Evolutionary conservation across 2,797 vertebrate genomes (phyloP), one percentile per base, ranked within the genome.

Genomic region (Etheostoma nigrum): DNA sequence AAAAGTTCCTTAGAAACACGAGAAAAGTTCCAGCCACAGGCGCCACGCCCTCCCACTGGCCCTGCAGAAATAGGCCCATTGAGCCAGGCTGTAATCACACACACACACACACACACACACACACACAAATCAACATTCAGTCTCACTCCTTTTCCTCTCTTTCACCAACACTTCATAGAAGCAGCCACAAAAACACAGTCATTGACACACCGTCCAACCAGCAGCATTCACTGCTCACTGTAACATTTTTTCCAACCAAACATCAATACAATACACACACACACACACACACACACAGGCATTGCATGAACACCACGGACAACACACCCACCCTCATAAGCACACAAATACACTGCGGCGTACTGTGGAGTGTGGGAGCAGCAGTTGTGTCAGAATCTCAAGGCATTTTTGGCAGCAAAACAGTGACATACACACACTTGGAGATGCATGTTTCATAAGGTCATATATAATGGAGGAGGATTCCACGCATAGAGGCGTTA

Each of bases 1-100:
- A 94, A 95, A 95, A 95, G 95, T 96, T 95, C 91, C 95, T 95
- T 95, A 94, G 95, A 92, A 95, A 96, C 95, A 92, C 79, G 70
- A 94, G 94, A 95, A 94, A 95, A 95, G 94, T 95, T 93, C 90
- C 92, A 94, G 91, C 93, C 91, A 91, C 94, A 93, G 93, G 93
- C 92, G 61, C 92, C 92, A 94, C 93, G 87, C 93, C 91, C 91
- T 91, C 94, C 94, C 91, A 92, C 91, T 87, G 92, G 86, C 87
- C 85, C 84, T 53, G 85, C 91, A 91, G 92, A 93, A 93, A 94
- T 91, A 74, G 83, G 76, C 74, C 89, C 90, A 93, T 94, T 95
- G 92, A 95, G 87, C 71, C 71, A 74, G 82, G 72, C 88, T 90
- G 76, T 90, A 93, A 92, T 89, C 87, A 84, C 88, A 66, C 90